These are phyloP conservation scores for Seladonia tumulorum DNA, from an alignment of 2,888 invertebrate species.

Conservation along the genomic window DNA sequence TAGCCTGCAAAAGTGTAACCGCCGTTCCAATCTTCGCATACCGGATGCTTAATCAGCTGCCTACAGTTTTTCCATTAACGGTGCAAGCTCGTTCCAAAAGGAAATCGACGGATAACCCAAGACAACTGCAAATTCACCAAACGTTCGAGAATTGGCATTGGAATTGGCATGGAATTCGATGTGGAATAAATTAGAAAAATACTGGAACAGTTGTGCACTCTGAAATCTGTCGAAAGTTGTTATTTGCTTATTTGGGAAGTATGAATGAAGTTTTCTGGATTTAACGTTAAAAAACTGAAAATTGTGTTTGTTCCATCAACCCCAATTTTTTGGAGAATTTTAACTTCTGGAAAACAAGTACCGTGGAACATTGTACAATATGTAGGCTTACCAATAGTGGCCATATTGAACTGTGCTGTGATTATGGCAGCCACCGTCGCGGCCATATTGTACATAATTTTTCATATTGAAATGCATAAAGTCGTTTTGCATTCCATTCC, in stretches of 20 bases:
- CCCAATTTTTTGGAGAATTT: too few species aligned
- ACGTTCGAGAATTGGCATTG: background rate
- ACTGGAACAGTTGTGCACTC: background rate
- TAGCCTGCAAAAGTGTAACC: slow-evolving; percentile 4
- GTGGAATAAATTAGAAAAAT: background rate
- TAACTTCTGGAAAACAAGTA: too few species aligned
- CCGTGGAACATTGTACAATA: too few species aligned
- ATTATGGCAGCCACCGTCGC: too few species aligned
- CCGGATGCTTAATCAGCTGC: slow-evolving; percentile 10
- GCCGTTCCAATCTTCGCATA: slow-evolving; percentile 11
- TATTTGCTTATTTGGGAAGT: too few species aligned
- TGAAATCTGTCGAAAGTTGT: background rate
- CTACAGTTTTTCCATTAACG: slow-evolving; percentile 18
- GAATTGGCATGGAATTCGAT: background rate
- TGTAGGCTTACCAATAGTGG: too few species aligned
- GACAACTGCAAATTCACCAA: background rate
- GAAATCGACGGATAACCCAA: too few species aligned
- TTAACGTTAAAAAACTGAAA: background rate
- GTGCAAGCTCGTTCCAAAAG: background rate
- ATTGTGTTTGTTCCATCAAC: too few species aligned
- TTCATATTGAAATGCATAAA: too few species aligned
- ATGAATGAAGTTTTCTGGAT: background rate
- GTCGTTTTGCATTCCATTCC: too few species aligned
- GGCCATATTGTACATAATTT: too few species aligned
- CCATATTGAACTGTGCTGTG: too few species aligned